Conservation (phyloP, 2,888 invertebrate genomes). For the Cephalotes varians region DNA sequence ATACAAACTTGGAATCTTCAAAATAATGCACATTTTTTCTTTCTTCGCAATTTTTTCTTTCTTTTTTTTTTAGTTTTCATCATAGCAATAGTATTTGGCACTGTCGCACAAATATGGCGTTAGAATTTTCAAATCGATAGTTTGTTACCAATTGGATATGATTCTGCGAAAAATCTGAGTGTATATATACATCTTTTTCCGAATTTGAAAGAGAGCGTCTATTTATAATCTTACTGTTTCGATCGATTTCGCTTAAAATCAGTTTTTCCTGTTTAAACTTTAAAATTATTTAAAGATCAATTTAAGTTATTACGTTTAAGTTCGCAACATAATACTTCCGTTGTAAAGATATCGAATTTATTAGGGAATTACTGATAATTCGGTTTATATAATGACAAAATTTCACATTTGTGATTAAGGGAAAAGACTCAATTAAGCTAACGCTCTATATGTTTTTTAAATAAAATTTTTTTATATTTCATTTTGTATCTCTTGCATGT, state of each 20-base stretch:
- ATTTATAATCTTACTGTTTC: background rate
- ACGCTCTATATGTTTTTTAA: conserved; percentile 48
- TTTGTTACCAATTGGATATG: conserved; percentile 54
- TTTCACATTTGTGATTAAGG: conserved; percentile 50
- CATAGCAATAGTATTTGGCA: conserved; percentile 79
- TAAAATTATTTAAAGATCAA: conserved; percentile 18
- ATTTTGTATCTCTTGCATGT: conserved; percentile 40
- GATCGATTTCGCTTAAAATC: background rate
- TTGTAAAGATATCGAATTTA: conserved; percentile 40
- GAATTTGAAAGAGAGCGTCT: background rate
- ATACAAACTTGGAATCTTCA: conserved; percentile 34
- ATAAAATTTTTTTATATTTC: conserved; percentile 59
- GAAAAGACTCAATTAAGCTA: conserved; percentile 35
- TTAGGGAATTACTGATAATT: conserved; percentile 36
- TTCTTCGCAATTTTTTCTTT: conserved; percentile 74
- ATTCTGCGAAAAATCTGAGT: conserved; percentile 32
- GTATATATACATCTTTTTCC: background rate
- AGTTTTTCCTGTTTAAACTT: background rate
- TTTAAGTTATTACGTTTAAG: conserved; percentile 19
- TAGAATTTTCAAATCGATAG: conserved; percentile 61
- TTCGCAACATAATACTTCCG: conserved; percentile 27
- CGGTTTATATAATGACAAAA: conserved; percentile 46
- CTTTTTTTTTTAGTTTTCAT: conserved; percentile 75
- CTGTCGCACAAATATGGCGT: conserved; percentile 81
- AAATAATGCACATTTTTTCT: conserved; percentile 78